Evolutionary conservation across 35 echinoderm and acorn worm genomes (phyloP).

Genomic region (Antedon bifida): DNA sequence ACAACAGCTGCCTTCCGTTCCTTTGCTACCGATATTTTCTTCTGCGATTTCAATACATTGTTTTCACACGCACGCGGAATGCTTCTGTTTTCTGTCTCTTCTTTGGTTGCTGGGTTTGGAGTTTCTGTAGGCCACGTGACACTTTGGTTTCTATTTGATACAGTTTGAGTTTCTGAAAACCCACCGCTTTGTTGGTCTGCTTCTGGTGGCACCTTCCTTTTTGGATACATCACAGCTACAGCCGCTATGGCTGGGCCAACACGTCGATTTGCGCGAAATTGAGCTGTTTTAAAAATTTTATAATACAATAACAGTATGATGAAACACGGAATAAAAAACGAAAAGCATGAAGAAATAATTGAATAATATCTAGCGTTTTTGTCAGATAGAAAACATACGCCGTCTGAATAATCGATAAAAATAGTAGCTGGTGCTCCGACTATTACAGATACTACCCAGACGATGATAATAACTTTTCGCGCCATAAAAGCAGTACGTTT

Average conservation of each 20-base stretch:
- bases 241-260: not conserved
- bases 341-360: conserved; percentile 60
- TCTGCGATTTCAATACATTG: conserved; percentile 13
- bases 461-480: conserved; percentile 32
- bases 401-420: not conserved
- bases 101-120: not conserved
- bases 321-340: conserved; percentile 92
- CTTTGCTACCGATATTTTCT: conserved; percentile 77
- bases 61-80: not conserved
- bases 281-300: conserved; percentile 88
- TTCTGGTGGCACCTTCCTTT: not conserved
- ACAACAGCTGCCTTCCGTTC: conserved; percentile 81
- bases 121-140: not conserved
- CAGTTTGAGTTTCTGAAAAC: not conserved
- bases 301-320: conserved; percentile 90
- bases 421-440: not conserved
- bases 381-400: not conserved
- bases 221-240: not conserved
- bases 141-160: not conserved
- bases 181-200: not conserved
- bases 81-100: not conserved
- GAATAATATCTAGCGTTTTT: not conserved
- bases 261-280: conserved; percentile 33
- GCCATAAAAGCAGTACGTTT: conserved; percentile 77
- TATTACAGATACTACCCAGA: conserved; percentile 61